A percentile compares a stretch with the other conserved stretches of the same genome.
Evolutionary conservation across 2,797 vertebrate species (phyloP).

Genomic region (Dermochelys coriacea): DNA sequence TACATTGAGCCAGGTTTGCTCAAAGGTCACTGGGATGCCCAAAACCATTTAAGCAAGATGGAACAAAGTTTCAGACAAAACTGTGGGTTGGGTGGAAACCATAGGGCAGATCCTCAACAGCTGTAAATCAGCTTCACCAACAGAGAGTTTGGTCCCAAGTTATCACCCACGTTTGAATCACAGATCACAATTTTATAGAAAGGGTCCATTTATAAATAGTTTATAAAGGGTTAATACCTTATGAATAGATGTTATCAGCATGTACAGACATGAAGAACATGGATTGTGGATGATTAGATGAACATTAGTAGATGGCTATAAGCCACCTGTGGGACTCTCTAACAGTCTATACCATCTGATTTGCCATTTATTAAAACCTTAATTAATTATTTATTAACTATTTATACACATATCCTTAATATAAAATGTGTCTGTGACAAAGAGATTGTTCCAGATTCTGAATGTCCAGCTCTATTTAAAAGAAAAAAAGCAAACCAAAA

Average conservation of each 20-base stretch:
- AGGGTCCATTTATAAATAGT: conserved; percentile 64
- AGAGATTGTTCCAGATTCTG: not conserved
- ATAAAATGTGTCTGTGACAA: conserved; percentile 20
- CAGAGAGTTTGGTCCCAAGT: not conserved
- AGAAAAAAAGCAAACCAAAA: not conserved
- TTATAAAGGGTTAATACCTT: conserved; percentile 66
- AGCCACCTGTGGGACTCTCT: conserved; percentile 10
- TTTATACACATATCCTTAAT: not conserved
- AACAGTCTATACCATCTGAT: conserved; percentile 9
- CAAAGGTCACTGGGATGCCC: not conserved
- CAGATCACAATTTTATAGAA: conserved; percentile 51
- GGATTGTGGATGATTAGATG: conserved; percentile 71
- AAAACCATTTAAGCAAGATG: not conserved
- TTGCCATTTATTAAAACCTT: conserved; percentile 51
- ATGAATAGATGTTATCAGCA: conserved; percentile 54
- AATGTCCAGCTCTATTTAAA: not conserved
- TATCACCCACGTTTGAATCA: conserved; percentile 50
- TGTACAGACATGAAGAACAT: conserved; percentile 52
- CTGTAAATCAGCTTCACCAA: not conserved
- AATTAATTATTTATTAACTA: conserved; percentile 35
- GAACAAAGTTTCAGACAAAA: not conserved
- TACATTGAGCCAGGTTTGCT: not conserved
- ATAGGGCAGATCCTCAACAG: not conserved
- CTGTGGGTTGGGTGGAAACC: not conserved
- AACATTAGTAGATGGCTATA: conserved; percentile 21